Base-by-base conservation (phyloP, 2,797 vertebrate species). In the Hydrocynus forskahlii region DNA sequence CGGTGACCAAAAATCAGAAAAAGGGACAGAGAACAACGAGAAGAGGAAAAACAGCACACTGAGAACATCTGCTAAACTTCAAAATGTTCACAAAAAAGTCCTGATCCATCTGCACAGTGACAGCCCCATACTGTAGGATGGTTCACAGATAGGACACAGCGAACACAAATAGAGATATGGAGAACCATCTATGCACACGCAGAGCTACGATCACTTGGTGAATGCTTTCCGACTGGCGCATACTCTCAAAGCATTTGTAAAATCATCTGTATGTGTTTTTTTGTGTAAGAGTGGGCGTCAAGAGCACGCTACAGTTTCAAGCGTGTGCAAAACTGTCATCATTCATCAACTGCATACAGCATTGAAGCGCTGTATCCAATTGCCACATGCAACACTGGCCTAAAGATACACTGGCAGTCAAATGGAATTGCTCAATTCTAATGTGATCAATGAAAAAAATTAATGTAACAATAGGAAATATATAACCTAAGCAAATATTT, bases 341-440 rank as follows among this genome's bases (percentile, higher is more conserved):
- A 5, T 68, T 62, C 66, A 63, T 73, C 21, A 76, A 40, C 55
- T 48, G 55, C n/a, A 7, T 21, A 52, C 79, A n/a, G 73, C 16
- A n/a, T 3, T 45, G 55, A 50, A 73, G 19, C 19, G 40, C 29
- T n/a, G 71, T 14, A 63, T 64, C 74, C 67, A 54, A 68, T 43
- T 68, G 63, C 50, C 43, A 82, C 80, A 82, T 80, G 73, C 75
- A 84, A 80, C 78, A 76, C 29, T 52, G 73, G 48, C 74, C 80
- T 82, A 79, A 80, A 80, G 64, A 66, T 40, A 52, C 48, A 52
- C 48, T 52, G 48, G 13, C 48, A 52, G 48, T 52, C 48, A 52
- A 52, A 52, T 10, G 16, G 48, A 52, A 52, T 52, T 14, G 48
- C 48, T 52, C 48, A 13, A 52, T 52, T 52, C 13, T 52, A 14